Evolutionary conservation across 1,140 invertebrate species (phyloP).

Genomic region (Nephila pilipes): DNA sequence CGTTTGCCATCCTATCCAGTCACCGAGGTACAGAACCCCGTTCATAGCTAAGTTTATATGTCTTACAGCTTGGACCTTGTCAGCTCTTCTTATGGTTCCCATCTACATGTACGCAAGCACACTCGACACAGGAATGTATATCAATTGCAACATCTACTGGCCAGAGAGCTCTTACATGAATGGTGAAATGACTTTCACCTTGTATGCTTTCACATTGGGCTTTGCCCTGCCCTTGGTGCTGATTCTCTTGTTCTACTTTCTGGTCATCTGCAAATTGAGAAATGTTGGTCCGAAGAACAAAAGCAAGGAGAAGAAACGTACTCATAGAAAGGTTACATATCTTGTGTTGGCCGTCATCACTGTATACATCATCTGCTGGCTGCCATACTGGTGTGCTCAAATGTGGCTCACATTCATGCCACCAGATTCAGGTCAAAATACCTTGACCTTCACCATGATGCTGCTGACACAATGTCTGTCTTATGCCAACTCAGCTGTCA

Average conservation of each 20-base stretch:
- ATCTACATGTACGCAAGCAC: slow-evolving; percentile 94
- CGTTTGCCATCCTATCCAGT: slow-evolving; percentile 96
- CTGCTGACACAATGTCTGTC: slow-evolving; percentile 92
- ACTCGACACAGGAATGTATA: slow-evolving; percentile 81
- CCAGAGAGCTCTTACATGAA: slow-evolving; percentile 84
- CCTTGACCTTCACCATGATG: slow-evolving; percentile 89
- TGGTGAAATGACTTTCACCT: slow-evolving; percentile 88
- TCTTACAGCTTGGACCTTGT: slow-evolving; percentile 90
- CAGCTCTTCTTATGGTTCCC: slow-evolving; percentile 92
- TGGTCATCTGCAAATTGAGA: slow-evolving; percentile 93
- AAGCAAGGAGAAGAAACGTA: slow-evolving; percentile 95
- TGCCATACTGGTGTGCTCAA: slow-evolving; percentile 96
- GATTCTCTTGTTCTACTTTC: slow-evolving; percentile 97
- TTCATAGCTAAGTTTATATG: slow-evolving; percentile 93
- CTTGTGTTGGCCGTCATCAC: slow-evolving; percentile 97
- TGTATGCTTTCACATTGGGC: slow-evolving; percentile 95
- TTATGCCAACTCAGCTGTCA: slow-evolving; percentile 98
- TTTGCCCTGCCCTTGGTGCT: slow-evolving; percentile 95
- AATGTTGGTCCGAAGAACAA: slow-evolving; percentile 82
- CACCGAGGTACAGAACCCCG: slow-evolving; percentile 91
- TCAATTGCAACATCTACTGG: slow-evolving; percentile 92
- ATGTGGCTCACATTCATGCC: slow-evolving; percentile 80
- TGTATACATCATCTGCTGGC: slow-evolving; percentile 97
- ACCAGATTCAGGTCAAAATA: slow-evolving; percentile 84
- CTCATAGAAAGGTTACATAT: slow-evolving; percentile 95